These are phyloP conservation scores for Apodemus agrarius DNA, from an alignment of 2,797 vertebrate species.

Conservation along the genomic window DNA sequence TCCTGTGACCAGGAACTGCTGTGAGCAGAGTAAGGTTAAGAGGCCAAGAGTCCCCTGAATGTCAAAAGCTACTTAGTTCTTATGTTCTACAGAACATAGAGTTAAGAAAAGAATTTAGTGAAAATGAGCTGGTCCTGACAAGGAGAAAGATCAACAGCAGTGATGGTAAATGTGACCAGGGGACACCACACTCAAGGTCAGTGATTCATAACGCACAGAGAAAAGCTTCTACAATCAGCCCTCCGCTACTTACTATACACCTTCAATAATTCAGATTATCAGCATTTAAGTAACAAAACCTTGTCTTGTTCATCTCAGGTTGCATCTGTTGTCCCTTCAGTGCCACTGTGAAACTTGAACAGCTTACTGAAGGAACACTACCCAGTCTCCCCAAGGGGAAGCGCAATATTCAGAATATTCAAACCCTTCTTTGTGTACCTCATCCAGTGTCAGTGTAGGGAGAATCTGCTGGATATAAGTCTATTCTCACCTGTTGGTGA, in stretches of 20 bases:
- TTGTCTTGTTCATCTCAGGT: neutral
- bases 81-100: neutral
- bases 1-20: neutral
- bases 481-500: neutral
- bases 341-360: neutral
- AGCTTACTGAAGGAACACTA: neutral
- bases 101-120: neutral
- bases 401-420: neutral
- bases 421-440: neutral
- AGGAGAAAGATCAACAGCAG: neutral
- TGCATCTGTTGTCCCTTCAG: neutral
- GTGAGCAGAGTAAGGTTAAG: neutral
- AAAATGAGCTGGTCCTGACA: neutral
- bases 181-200: neutral
- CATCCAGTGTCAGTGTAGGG: neutral
- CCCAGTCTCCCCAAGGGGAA: neutral
- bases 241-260: slow-evolving; percentile 6
- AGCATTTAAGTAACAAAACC: slow-evolving; percentile 22
- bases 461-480: neutral
- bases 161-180: neutral
- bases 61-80: neutral
- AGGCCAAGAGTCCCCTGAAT: neutral
- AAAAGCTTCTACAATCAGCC: neutral
- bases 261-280: slow-evolving; percentile 13
- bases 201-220: slow-evolving; percentile 13